phyloP scores from a whole-genome alignment of 2,113 vertebrate genomes.

The Albula glossodonta region DNA sequence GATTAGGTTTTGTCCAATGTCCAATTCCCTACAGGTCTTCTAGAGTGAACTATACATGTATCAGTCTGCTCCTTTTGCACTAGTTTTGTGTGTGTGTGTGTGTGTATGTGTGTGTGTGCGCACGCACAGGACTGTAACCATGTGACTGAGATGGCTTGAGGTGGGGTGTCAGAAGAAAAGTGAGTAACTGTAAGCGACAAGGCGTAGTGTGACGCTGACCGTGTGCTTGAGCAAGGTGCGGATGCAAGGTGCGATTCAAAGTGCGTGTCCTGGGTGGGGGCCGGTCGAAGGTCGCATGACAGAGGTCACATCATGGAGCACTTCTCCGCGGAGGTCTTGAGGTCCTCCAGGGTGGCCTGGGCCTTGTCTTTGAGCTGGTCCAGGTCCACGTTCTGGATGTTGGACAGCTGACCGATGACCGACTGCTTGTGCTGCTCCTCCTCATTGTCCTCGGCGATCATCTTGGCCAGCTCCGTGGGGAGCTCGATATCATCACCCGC shows the following conservation, averaged over 20 bases:
- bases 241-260: not conserved
- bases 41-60: not conserved
- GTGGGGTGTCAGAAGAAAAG: not conserved
- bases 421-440: slow-evolving; percentile 89
- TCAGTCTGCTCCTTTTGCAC: not conserved
- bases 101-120: not conserved
- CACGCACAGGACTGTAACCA: not conserved
- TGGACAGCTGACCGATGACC: slow-evolving; percentile 87
- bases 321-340: slow-evolving; percentile 94
- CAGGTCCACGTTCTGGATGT: slow-evolving; percentile 92
- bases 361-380: slow-evolving; percentile 94
- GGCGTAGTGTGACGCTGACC: not conserved
- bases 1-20: not conserved
- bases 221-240: not conserved
- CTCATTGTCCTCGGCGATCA: slow-evolving; percentile 94
- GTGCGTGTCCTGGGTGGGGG: not conserved
- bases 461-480: slow-evolving; percentile 93
- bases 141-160: not conserved
- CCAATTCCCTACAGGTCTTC: not conserved
- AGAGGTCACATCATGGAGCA: slow-evolving; percentile 86
- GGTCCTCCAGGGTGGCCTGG: slow-evolving; percentile 90
- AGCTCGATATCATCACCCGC: slow-evolving; percentile 86
- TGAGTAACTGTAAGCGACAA: not conserved
- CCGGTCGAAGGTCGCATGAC: not conserved
- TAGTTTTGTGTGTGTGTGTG: not conserved